Evolutionary conservation across 2,797 vertebrate genomes (phyloP), one percentile per base, ranked within the genome.

Genomic region (Thalassophryne amazonica): DNA sequence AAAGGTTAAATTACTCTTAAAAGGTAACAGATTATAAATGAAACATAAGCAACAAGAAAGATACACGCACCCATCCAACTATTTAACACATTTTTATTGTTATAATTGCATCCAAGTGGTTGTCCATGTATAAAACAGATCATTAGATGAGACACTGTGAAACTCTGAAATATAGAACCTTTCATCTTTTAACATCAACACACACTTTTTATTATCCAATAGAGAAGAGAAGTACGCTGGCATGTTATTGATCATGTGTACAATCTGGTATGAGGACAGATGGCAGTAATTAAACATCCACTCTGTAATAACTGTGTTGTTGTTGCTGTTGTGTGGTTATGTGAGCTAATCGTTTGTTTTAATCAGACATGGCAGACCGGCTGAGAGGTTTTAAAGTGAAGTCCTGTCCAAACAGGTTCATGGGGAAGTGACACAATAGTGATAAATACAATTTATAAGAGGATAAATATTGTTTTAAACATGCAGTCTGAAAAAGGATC

Each of bases 401-500:
- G 14, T 31, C 22, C 25, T 12, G 13, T 54, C 43, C 13, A 40
- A 34, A 43, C 51, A 24, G 16, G 30, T 45, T 39, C 23, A 19
- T 34, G 11, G 41, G 37, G 23, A 69, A 58, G 39, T 28, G 1
- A 32, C 35, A 10, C 24, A 33, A 40, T 23, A 42, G 25, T 46
- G 30, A 36, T 8, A 45, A 41, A 43, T 38, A n/a, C 20, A 8
- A 47, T 21, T 40, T 40, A 51, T 20, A 27, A 23, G 18, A 12
- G 45, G 17, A 34, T 20, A 59, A 45, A 19, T 6, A 9, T 23
- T 7, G 20, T 27, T 37, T 28, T 32, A 1, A 38, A 27, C 21
- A 45, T 38, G n/a, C n/a, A n/a, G n/a, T n/a, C n/a, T n/a, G n/a
- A n/a, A n/a, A n/a, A n/a, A n/a, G n/a, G n/a, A n/a, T n/a, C n/a